Conservation (phyloP, 2,888 invertebrate species). For the Eilema depressum region DNA sequence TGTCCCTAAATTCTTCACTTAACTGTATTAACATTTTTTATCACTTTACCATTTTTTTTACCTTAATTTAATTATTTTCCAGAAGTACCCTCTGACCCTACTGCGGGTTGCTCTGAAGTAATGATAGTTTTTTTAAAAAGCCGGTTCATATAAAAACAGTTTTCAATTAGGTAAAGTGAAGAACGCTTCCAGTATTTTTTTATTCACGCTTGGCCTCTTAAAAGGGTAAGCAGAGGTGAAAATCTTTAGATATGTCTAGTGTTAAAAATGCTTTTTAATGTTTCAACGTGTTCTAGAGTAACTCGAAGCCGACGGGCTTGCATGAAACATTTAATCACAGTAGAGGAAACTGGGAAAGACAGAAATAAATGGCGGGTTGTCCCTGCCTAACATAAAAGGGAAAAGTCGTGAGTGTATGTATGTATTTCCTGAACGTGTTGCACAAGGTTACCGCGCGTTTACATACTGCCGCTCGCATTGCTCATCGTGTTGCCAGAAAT, state of each 20-base stretch:
- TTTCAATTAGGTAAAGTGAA: neutral
- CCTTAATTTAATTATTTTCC: neutral
- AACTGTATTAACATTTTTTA: constrained; percentile 6
- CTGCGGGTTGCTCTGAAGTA: neutral
- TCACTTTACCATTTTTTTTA: neutral
- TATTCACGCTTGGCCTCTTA: too few relatives aligned
- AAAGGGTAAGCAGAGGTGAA: neutral
- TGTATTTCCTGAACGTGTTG: too few relatives aligned
- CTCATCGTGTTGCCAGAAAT: too few relatives aligned
- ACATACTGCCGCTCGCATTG: too few relatives aligned
- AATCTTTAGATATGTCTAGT: neutral
- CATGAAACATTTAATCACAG: too few relatives aligned
- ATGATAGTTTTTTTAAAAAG: neutral
- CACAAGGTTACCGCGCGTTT: too few relatives aligned
- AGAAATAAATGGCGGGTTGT: too few relatives aligned
- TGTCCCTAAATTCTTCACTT: neutral
- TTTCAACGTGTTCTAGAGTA: neutral
- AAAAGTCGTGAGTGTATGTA: too few relatives aligned
- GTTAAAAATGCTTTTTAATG: neutral
- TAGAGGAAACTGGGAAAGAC: too few relatives aligned
- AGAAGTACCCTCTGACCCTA: neutral
- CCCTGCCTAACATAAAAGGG: too few relatives aligned
- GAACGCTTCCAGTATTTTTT: too few relatives aligned
- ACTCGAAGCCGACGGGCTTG: too few relatives aligned
- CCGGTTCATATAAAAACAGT: neutral